Conservation (phyloP, 2,888 invertebrate species). For the Pseudolycoriella hygida region DNA sequence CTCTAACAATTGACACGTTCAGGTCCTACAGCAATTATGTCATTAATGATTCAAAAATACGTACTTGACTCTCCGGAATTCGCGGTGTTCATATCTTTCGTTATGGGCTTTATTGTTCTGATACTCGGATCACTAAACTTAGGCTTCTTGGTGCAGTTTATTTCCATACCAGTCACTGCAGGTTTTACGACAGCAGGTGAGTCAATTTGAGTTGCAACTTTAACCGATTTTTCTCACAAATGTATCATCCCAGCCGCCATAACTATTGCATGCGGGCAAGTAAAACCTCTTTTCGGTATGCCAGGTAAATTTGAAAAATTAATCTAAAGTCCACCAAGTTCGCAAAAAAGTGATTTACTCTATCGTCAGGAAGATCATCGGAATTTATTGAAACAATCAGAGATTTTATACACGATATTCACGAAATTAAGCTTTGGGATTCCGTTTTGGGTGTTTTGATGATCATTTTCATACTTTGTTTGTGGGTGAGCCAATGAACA, state of each 20-base stretch:
- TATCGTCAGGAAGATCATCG: conserved; percentile 39
- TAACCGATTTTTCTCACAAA: too few species aligned
- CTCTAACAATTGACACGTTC: conserved; percentile 14
- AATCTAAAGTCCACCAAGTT: too few species aligned
- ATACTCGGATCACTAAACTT: conserved; percentile 55
- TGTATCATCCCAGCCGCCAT: conserved; percentile 52
- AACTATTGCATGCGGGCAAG: conserved; percentile 64
- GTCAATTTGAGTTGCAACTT: too few species aligned
- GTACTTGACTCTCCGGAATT: conserved; percentile 44
- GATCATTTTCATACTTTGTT: conserved; percentile 38
- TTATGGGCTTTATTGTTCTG: conserved; percentile 53
- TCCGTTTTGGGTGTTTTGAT: conserved; percentile 44
- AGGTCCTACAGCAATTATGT: conserved; percentile 81
- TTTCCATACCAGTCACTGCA: conserved; percentile 67
- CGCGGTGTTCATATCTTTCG: conserved; percentile 52
- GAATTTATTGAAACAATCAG: conserved; percentile 44
- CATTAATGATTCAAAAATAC: conserved; percentile 58
- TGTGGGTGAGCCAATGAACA: conserved; percentile 39
- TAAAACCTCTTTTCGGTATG: conserved; percentile 55
- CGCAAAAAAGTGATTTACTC: too few species aligned
- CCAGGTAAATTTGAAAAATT: conserved; percentile 35
- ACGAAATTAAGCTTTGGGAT: conserved; percentile 43
- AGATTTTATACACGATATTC: conserved; percentile 43
- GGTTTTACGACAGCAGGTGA: conserved; percentile 64
- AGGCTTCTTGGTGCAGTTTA: conserved; percentile 43